Conservation (phyloP, 2,113 vertebrate genomes). For the Antigone vipio region DNA sequence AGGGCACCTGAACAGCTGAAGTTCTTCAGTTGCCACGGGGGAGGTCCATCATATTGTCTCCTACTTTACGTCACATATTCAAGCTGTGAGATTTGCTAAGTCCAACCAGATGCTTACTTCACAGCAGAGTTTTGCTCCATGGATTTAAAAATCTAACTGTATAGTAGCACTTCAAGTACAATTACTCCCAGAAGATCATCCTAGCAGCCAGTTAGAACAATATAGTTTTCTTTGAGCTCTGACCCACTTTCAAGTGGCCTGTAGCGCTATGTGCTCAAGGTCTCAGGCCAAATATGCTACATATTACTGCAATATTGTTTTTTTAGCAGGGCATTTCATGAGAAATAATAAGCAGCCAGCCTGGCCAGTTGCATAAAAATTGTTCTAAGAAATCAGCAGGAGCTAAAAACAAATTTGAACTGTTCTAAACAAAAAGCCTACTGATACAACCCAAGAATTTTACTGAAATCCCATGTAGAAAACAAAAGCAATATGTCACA, state of each 20-base stretch:
- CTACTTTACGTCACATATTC: neutral
- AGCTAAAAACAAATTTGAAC: neutral
- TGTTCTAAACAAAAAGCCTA: neutral
- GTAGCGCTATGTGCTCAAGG: neutral
- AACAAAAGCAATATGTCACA: neutral
- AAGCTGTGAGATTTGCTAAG: neutral
- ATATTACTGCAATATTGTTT: neutral
- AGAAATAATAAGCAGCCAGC: neutral
- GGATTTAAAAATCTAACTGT: neutral
- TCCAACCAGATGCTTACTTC: neutral
- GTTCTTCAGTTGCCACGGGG: neutral
- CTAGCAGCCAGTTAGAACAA: neutral
- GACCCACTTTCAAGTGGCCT: neutral
- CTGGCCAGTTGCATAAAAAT: neutral
- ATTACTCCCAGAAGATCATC: neutral
- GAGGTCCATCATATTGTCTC: neutral
- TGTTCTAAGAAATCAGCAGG: neutral
- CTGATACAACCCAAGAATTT: neutral
- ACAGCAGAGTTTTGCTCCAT: neutral
- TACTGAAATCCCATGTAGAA: neutral
- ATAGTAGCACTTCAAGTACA: neutral
- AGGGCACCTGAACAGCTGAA: neutral
- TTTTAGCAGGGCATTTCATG: neutral
- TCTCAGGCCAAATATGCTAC: neutral
- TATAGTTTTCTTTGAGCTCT: neutral